Percentiles rank a stretch among this genome's conserved stretches.
Evolutionary conservation across 2,888 invertebrate genomes (phyloP).

Genomic region (Oxytorus armatus): DNA sequence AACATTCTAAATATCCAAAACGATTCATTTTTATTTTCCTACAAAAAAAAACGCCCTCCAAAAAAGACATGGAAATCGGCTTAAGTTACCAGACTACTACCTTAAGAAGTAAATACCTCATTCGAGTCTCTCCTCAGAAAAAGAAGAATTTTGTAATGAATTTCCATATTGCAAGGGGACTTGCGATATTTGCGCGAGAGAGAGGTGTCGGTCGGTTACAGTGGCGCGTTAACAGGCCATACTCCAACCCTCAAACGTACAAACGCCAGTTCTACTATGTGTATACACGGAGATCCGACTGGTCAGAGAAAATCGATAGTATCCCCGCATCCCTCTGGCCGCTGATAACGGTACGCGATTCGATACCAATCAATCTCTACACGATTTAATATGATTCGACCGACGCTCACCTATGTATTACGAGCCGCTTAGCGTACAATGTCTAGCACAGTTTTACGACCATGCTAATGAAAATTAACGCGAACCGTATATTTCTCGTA

Average conservation of each 20-base stretch:
- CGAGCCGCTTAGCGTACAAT: slow-evolving; percentile 50
- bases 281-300: slow-evolving; percentile 10
- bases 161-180: not conserved
- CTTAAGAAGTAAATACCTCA: not conserved
- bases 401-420: slow-evolving; percentile 49
- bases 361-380: slow-evolving; percentile 61
- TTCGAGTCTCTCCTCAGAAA: not conserved
- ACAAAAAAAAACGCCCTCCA: no score
- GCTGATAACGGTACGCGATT: slow-evolving; percentile 55
- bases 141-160: slow-evolving; percentile 33
- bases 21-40: no score
- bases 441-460: slow-evolving; percentile 59
- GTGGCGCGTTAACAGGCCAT: slow-evolving; percentile 38
- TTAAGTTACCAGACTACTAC: no score
- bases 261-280: not conserved
- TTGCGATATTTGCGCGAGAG: slow-evolving; percentile 12
- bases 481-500: slow-evolving; percentile 57
- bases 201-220: slow-evolving; percentile 44
- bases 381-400: slow-evolving; percentile 60
- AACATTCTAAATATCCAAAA: no score
- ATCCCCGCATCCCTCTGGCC: not conserved
- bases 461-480: slow-evolving; percentile 62
- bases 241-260: slow-evolving; percentile 3
- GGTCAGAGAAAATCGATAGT: slow-evolving; percentile 55
- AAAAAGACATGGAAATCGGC: no score